Base-by-base conservation (phyloP, 2,113 vertebrate species). In the Brachyistius frenatus region DNA sequence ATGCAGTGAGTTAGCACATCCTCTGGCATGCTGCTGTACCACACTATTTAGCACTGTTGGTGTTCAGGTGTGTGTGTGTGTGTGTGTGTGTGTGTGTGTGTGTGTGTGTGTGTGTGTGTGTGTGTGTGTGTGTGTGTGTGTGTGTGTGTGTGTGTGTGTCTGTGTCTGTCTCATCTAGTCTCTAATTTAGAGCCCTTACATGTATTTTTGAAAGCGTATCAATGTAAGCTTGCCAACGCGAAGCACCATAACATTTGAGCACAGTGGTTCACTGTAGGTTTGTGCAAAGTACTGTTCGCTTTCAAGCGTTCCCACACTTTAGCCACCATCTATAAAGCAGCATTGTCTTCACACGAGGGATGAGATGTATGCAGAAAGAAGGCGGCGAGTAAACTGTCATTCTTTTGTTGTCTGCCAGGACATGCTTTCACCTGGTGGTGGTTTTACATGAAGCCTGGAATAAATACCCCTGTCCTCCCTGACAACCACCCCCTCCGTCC, bases 1-100 rank as follows among this genome's bases (percentile, higher is more conserved):
- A 67, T 78, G 63, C 77, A 56, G 78, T 88, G 91, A 92, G 86
- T 93, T 93, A 92, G 87, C 89, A 92, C 88, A 90, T 92, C 77
- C 37, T 84, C 56, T 91, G 92, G 88, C 91, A 93, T 87, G 89
- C 54, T 52, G 65, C 78, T 82, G 33, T 67, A 86, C 84, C 79
- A 57, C 87, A 87, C 65, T 78, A 50, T 77, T 70, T 76, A 77
- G 47, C 60, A 66, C 76, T 69, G 61, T 75, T 79, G 67, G 85
- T 81, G 64, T 62, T 67, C 31, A 63, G 31, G 61, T n/a, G 71
- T 70, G 58, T 73, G 73, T 32, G 53, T 54, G 16, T 55, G 39
- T 69, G 46, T 63, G 54, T 44, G 9, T 61, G 31, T 46, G 64
- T 16, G 16, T 76, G n/a, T 16, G 5, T 37, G 15, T 69, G 15